phyloP scores from a whole-genome alignment of 2,888 invertebrate genomes.

The Diarsia dahlii region DNA sequence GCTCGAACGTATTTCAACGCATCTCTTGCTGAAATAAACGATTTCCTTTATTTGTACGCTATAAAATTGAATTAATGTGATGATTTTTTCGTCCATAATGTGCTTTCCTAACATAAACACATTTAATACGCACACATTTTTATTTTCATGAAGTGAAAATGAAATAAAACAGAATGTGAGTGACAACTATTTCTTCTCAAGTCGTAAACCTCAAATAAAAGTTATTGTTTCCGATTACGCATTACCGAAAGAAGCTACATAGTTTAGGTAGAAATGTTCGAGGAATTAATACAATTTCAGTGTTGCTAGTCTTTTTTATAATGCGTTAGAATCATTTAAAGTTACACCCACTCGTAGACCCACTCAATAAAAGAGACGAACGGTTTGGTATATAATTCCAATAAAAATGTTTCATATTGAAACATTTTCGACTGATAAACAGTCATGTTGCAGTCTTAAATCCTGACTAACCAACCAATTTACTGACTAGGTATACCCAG shows the following conservation, averaged over 20 bases:
- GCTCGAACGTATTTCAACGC: constrained; percentile 51
- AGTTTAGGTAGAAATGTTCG: neutral
- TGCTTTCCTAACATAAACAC: constrained; percentile 65
- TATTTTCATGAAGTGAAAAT: constrained; percentile 34
- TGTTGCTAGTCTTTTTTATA: constrained; percentile 10
- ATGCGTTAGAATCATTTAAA: neutral
- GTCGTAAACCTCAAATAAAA: constrained; percentile 43
- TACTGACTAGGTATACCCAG: constrained; percentile 8
- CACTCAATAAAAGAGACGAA: constrained; percentile 1
- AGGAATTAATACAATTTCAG: constrained; percentile 6
- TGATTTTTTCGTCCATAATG: constrained; percentile 70
- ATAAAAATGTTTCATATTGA: neutral
- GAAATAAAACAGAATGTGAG: constrained; percentile 17
- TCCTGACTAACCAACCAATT: neutral
- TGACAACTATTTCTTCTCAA: constrained; percentile 35
- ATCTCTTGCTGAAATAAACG: constrained; percentile 70
- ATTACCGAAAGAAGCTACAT: constrained; percentile 10
- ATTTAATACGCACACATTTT: constrained; percentile 49
- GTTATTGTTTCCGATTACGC: constrained; percentile 44
- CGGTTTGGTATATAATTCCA: neutral
- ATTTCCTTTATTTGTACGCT: constrained; percentile 74
- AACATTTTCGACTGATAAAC: neutral
- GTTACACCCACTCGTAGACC: constrained; percentile 20
- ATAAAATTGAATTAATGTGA: constrained; percentile 73
- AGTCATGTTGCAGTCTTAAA: neutral